Evolutionary conservation across 1,140 invertebrate species (phyloP).

Genomic region (Saxidomus purpurata): DNA sequence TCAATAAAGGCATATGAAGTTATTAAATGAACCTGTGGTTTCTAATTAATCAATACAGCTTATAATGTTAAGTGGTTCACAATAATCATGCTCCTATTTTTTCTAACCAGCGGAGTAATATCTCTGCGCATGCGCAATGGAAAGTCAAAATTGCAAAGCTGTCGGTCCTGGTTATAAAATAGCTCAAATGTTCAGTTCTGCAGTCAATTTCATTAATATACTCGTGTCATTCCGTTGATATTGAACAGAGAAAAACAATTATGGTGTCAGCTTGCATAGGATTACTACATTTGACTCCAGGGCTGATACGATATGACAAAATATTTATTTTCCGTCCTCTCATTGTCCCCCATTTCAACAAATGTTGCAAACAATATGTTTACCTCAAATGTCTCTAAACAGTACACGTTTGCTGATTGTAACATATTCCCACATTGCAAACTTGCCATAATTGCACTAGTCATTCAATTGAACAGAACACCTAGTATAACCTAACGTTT

Average conservation of each 20-base stretch:
- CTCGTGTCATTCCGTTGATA: background rate
- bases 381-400: too few species aligned
- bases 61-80: conserved; percentile 52
- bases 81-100: conserved; percentile 43
- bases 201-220: background rate
- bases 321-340: background rate
- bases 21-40: conserved; percentile 60
- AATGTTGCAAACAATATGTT: background rate
- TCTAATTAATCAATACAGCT: conserved; percentile 64
- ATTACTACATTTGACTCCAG: background rate
- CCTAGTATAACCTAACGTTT: too few species aligned
- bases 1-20: conserved; percentile 61
- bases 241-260: background rate
- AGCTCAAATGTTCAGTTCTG: background rate
- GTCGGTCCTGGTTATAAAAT: background rate
- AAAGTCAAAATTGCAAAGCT: background rate
- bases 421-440: too few species aligned
- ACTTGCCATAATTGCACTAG: too few species aligned
- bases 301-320: background rate
- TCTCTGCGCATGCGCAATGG: conserved; percentile 26
- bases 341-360: background rate
- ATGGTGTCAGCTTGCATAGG: background rate
- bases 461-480: too few species aligned
- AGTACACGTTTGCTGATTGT: too few species aligned
- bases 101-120: conserved; percentile 41